A percentile compares a stretch with the other conserved stretches of the same genome.
Evolutionary conservation across 2,113 vertebrate genomes (phyloP).

Genomic region (Microcebus lehilahytsara): DNA sequence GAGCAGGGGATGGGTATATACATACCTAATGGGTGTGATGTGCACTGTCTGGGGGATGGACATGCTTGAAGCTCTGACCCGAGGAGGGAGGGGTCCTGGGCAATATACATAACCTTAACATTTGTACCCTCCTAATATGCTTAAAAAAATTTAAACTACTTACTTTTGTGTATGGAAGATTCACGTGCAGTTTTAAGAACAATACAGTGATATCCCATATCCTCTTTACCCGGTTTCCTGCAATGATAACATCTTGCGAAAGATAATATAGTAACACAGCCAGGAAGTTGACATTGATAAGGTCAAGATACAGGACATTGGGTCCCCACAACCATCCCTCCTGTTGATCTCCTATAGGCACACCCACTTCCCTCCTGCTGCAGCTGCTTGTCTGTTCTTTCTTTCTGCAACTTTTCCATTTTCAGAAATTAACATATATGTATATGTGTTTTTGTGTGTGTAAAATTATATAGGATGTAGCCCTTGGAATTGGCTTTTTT

Average conservation of each 20-base stretch:
- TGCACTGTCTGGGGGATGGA: no score
- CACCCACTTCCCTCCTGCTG: background rate
- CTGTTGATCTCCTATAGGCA: background rate
- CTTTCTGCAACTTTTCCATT: background rate
- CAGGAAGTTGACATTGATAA: background rate
- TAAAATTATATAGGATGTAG: background rate
- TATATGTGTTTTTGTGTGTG: background rate
- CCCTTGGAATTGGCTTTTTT: background rate
- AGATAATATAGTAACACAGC: background rate
- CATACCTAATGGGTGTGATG: no score
- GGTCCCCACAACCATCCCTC: background rate
- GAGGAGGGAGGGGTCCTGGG: no score
- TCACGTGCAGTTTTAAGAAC: background rate
- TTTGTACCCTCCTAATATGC: no score
- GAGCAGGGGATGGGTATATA: no score
- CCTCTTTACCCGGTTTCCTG: background rate
- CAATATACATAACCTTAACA: no score
- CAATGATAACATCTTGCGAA: background rate
- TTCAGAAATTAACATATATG: background rate
- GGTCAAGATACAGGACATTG: background rate
- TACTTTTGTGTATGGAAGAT: no score
- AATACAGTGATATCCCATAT: background rate
- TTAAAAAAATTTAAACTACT: background rate
- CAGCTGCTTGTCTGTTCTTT: background rate
- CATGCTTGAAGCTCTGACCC: no score